Evolutionary conservation across 2,888 invertebrate genomes (phyloP), one percentile per base, ranked within the genome.

Genomic region (Ormyrus pomaceus): DNA sequence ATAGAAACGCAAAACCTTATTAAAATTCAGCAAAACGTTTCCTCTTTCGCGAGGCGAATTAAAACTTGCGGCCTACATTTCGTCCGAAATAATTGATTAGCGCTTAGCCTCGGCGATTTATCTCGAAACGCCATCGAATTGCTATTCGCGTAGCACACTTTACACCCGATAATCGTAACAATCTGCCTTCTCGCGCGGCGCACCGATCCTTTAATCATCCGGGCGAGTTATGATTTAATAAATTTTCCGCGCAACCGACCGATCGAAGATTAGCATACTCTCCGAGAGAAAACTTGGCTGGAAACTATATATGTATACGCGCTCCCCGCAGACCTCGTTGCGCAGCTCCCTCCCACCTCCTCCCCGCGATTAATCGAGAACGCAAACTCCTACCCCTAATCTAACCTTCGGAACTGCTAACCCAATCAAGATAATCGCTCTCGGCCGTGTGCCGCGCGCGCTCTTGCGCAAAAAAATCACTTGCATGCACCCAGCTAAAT

Each of bases 361-460:
- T 3, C 34, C 50, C 13, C 13, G 45, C 61, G 45, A 34, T 34
- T 34, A 34, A 34, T 34, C 34, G 34, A 34, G 34, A 34, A 34
- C 34, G 34, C 34, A 34, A 34, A 4, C 34, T 34, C 34, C 34
- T 34, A 34, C 34, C 34, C 34, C 34, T 34, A 72, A 78, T 78
- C 59, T 46, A 61, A 72, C 66, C 72, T 72, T 55, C 19, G 7
- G 46, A 71, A 66, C 72, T 66, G 10, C 65, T 34, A 34, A 55
- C 55, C 59, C 10, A 68, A 78, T 78, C 68, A 68, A 72, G 78
- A 78, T 78, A 50, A 48, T 34, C 50, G 9, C 5, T 6, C 5
- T 6, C 34, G 34, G 34, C 34, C 34, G 34, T 34, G 34, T 34
- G 34, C 34, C 34, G 34, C 34, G 34, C 4, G 34, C 34, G 34